Evolutionary conservation across 1,140 invertebrate species (phyloP), one percentile per base, ranked within the genome.

Genomic region (Heliconius congener): DNA sequence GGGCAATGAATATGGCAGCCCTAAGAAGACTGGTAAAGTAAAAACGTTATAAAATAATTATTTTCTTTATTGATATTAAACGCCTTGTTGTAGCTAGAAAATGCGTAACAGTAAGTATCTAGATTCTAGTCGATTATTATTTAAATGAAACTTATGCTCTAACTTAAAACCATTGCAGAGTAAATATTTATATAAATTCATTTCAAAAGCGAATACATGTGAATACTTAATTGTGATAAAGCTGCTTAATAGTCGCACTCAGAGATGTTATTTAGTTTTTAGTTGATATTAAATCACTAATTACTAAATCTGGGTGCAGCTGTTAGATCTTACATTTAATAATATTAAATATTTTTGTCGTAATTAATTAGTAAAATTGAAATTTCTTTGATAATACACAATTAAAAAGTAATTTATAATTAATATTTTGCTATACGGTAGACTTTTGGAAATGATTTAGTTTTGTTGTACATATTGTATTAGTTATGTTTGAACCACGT

Each of bases 361-460:
- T 57, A 57, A 23, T 57, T 57, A 57, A 23, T 23, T 57, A 57
- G 19, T 19, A 23, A 57, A 57, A 57, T 23, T 23, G 8, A 11
- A 23, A 9, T 57, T n/a, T 57, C 55, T 23, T 9, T 57, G 19
- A 57, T 57, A 57, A 23, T 57, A 23, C 2, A 23, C 19, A 23
- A 57, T 23, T 30, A 16, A 11, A 30, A 30, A 66, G 60, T 30
- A 4, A 30, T n/a, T 66, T 66, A 66, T 23, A 30, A 57, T 86
- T 82, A 79, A 81, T 84, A 79, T 74, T 82, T 79, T 82, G 27
- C 78, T 80, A 80, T 82, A 42, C 13, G 11, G 0, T 30, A 30
- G 1, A 9, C 5, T 66, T 66, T 66, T 27, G 73, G 5, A 8
- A 66, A 66, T 66, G 57, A 37, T 57, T 72, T 76, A 57, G 50